Percentiles rank a stretch among this genome's conserved stretches.
Conservation (phyloP, 2,113 vertebrate genomes). For the Bungarus multicinctus region DNA sequence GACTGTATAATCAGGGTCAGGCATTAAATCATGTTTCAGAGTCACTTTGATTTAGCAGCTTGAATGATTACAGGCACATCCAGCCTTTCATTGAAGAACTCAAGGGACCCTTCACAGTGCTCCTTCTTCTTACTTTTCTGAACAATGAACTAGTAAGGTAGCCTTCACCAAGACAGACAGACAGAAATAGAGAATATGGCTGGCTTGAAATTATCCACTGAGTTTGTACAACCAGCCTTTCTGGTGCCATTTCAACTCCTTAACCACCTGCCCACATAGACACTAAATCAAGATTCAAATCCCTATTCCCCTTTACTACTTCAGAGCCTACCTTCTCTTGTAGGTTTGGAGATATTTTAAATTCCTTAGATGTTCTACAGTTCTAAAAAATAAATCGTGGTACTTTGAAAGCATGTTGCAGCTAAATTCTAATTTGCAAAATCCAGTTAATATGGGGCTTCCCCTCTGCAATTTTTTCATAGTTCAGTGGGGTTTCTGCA, state of each 20-base stretch:
- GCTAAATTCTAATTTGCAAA: neutral
- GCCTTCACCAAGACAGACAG: neutral
- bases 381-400: neutral
- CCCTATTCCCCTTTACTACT: neutral
- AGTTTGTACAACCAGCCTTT: neutral
- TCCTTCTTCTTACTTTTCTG: neutral
- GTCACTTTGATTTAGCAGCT: neutral
- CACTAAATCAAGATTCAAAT: neutral
- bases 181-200: neutral
- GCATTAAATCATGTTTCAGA: neutral
- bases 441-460: neutral
- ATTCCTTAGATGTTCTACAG: neutral
- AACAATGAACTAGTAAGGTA: neutral
- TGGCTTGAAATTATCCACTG: neutral
- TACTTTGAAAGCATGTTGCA: neutral
- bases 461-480: neutral
- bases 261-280: neutral
- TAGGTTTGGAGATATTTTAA: neutral
- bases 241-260: neutral
- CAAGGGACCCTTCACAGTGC: neutral
- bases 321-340: neutral
- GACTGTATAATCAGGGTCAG: neutral
- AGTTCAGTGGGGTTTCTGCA: neutral
- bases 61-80: neutral
- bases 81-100: neutral